Evolutionary conservation across 2,113 vertebrate genomes (phyloP), one percentile per base, ranked within the genome.

Genomic region (Suncus etruscus): DNA sequence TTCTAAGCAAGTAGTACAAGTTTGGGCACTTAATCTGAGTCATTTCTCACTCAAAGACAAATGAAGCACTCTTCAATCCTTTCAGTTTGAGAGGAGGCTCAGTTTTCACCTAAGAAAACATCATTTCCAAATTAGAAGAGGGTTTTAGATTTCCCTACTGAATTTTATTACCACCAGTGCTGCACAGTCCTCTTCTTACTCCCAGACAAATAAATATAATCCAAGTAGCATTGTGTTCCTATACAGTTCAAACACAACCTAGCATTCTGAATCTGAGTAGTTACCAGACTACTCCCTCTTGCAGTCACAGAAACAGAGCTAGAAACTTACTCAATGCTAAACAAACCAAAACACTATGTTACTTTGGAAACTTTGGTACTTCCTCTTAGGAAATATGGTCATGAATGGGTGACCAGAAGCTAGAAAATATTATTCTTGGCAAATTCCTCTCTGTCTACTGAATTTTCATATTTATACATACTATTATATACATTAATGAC

Each of bases 1-100:
- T 5, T 81, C n/a, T 39, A 48, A 94, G 48, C 93, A 87, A 92
- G 87, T 29, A 4, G 25, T 61, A 90, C 95, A 80, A 79, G 96
- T 91, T 87, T 91, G 85, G 91, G 79, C 87, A 92, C 91, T 89
- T 87, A 84, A 92, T 75, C 73, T 81, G 73, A 58, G 32, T 48
- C 74, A 75, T 6, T 4, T 75, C 14, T 47, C n/a, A 75, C 72
- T 75, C 51, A 58, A 85, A 77, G 4, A 18, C 24, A 72, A 77
- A 92, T 45, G 5, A 31, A 85, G 66, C 58, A 32, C 70, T 87
- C 61, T 6, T 11, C 70, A 75, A 47, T 63, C 66, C 75, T 92
- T 78, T 58, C 7, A 6, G 16, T 61, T n/a, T 22, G 22, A 75
- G 58, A 91, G 61, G 61, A 91, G 83, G 69, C 65, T 61, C 45